Evolutionary conservation across 1,140 invertebrate species (phyloP).

Genomic region (Apocrypta bakeri): DNA sequence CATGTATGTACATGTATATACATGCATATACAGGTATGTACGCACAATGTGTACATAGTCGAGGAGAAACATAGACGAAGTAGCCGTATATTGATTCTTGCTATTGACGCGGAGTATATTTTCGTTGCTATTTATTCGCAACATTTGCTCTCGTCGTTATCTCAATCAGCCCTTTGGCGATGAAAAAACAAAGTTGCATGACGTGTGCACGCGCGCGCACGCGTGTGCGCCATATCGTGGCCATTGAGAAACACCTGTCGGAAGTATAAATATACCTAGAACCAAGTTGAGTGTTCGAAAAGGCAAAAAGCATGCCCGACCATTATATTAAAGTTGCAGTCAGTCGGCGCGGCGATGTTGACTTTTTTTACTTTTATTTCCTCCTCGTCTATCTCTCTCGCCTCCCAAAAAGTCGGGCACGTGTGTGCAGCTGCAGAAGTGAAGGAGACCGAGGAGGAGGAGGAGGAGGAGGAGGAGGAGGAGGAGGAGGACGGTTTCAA

Average conservation of each 20-base stretch:
- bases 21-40: too few species aligned
- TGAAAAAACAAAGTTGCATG: constrained; percentile 1
- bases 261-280: constrained; percentile 49
- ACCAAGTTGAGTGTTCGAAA: background rate
- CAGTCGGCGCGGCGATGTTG: constrained; percentile 3
- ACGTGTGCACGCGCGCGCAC: background rate
- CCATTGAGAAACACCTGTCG: constrained; percentile 48
- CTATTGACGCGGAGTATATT: too few species aligned
- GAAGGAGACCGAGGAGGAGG: too few species aligned
- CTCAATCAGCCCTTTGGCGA: background rate
- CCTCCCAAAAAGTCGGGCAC: constrained; percentile 33
- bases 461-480: constrained; percentile 56
- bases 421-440: constrained; percentile 62
- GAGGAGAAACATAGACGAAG: too few species aligned
- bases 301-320: constrained; percentile 25
- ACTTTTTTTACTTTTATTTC: background rate
- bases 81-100: too few species aligned
- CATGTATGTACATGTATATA: too few species aligned
- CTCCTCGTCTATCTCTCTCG: background rate
- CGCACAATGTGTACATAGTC: too few species aligned
- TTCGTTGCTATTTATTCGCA: background rate
- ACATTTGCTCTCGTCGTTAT: background rate
- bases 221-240: background rate
- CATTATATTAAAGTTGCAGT: constrained; percentile 39
- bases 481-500: constrained; percentile 65